Evolutionary conservation across 2,113 vertebrate genomes (phyloP).

Genomic region (Microtus montanus): DNA sequence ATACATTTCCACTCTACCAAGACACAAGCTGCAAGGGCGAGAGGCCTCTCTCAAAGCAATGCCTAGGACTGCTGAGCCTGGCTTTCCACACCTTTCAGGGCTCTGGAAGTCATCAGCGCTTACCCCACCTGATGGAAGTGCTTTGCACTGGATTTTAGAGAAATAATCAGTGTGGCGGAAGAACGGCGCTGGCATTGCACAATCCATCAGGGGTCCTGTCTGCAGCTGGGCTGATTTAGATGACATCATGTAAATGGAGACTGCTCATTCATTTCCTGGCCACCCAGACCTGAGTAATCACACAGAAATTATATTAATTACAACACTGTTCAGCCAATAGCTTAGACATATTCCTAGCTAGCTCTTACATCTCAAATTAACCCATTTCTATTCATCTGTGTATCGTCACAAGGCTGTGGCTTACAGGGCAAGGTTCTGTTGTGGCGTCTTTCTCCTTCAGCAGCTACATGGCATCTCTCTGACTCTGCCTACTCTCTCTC

Average conservation of each 20-base stretch:
- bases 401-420: too few species aligned
- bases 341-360: too few species aligned
- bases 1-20: background rate
- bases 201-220: background rate
- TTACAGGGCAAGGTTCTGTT: too few species aligned
- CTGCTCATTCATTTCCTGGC: too few species aligned
- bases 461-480: too few species aligned
- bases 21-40: background rate
- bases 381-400: too few species aligned
- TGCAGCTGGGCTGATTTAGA: background rate
- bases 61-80: background rate
- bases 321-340: too few species aligned
- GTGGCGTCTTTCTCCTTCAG: too few species aligned
- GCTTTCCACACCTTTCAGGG: background rate
- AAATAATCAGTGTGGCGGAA: background rate
- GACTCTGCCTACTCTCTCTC: too few species aligned
- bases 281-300: too few species aligned
- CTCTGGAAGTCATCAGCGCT: background rate
- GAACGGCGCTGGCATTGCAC: background rate
- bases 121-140: background rate
- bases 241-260: background rate
- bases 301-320: too few species aligned
- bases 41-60: background rate
- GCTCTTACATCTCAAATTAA: too few species aligned
- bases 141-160: conserved; percentile 9